phyloP scores from a whole-genome alignment of 1,140 invertebrate species.

The Achroia grisella region DNA sequence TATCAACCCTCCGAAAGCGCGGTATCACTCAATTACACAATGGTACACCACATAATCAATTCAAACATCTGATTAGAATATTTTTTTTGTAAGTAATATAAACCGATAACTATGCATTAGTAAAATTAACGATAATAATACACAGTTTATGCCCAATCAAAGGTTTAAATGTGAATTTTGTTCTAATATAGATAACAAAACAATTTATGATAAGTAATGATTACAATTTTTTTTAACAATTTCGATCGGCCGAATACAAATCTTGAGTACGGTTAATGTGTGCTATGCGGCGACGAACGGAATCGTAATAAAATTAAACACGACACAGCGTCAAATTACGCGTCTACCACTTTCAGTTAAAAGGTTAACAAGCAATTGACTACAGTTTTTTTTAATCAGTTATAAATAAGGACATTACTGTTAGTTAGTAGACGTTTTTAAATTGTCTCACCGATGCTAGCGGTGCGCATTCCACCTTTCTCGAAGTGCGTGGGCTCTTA shows the following conservation, averaged over 20 bases:
- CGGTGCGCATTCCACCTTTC: slow-evolving; percentile 65
- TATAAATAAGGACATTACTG: slow-evolving; percentile 66
- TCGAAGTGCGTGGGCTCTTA: slow-evolving; percentile 65
- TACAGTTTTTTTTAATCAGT: slow-evolving; percentile 72
- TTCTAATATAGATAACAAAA: slow-evolving; percentile 63
- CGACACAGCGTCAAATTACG: slow-evolving; percentile 70
- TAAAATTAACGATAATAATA: slow-evolving; percentile 50
- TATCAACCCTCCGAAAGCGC: background rate
- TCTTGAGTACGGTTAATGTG: slow-evolving; percentile 43
- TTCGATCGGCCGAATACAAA: slow-evolving; percentile 35
- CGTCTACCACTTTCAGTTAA: slow-evolving; percentile 70
- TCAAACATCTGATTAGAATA: slow-evolving; percentile 17
- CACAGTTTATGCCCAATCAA: slow-evolving; percentile 61
- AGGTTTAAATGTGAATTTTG: slow-evolving; percentile 62
- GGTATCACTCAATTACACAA: background rate
- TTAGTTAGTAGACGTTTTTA: slow-evolving; percentile 25
- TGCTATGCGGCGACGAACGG: slow-evolving; percentile 35
- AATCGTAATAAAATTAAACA: slow-evolving; percentile 71
- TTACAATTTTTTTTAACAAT: slow-evolving; percentile 28
- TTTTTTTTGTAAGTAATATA: slow-evolving; percentile 12
- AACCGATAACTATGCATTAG: slow-evolving; percentile 36
- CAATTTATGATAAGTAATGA: slow-evolving; percentile 57
- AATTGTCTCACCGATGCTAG: slow-evolving; percentile 60
- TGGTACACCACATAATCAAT: background rate
- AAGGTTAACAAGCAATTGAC: slow-evolving; percentile 73